Base-by-base conservation (phyloP, 1,140 invertebrate species). In the Anastrepha obliqua region DNA sequence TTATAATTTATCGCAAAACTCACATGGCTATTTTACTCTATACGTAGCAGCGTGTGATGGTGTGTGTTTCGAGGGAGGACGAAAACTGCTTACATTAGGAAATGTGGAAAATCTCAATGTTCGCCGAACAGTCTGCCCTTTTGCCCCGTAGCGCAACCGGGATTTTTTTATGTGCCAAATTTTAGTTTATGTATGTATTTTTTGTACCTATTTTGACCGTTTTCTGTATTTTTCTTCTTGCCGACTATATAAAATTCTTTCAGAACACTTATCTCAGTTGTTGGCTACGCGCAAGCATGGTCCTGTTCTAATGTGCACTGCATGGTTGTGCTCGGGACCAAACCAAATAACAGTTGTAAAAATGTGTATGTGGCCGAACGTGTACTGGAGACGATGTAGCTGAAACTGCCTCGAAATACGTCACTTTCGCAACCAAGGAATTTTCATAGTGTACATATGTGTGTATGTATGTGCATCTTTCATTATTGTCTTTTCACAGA, bases 61-160 rank as follows among this genome's bases (percentile, higher is more conserved):
- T 67, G 64, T 29, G 51, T n/a, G 47, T 15, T 29, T 51, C 5
- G 67, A 17, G 13, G n/a, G 47, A 55, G 7, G 47, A 5, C 47
- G 20, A 42, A 81, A 55, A 55, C 74, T 42, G 74, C 74, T 55
- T 44, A 29, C 51, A 55, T 81, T 81, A 6, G 74, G 20, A 58
- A 81, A 81, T 81, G 17, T 4, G 15, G n/a, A 78, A 51, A 70
- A 70, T 70, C 13, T 70, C 42, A 55, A 6, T 78, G 70, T 74
- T 78, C 3, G 15, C 51, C 47, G 6, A 11, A 55, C 51, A 11
- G 51, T 55, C 51, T 55, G 51, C 51, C 29, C 6, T 55, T 3
- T 55, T 55, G 51, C 51, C 51, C 51, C 51, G 51, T 55, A 8
- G 51, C 51, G 51, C 51, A 11, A 29, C 51, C 51, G 51, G 6